Evolutionary conservation across 2,113 vertebrate species (phyloP).

Genomic region (Mellivora capensis): DNA sequence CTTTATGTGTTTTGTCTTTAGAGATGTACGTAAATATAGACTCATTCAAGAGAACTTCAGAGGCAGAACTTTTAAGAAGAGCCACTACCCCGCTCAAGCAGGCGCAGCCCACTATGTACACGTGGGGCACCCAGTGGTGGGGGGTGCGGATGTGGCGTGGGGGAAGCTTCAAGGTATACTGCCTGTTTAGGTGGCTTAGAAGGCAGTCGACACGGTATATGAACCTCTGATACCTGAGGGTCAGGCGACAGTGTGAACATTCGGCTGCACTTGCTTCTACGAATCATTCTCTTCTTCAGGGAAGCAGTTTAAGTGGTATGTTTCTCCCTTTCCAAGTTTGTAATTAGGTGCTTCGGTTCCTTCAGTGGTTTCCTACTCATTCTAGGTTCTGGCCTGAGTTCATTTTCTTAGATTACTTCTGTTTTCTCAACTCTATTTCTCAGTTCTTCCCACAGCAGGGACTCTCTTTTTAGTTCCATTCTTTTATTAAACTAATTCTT

Average conservation of each 20-base stretch:
- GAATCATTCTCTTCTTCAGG: background rate
- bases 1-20: background rate
- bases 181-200: background rate
- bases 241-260: background rate
- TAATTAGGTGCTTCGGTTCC: background rate
- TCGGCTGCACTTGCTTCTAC: background rate
- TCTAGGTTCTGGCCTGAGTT: background rate
- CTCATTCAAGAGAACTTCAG: background rate
- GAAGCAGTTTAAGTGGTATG: background rate
- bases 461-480: background rate
- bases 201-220: background rate
- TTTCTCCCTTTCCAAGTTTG: background rate
- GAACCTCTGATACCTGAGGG: background rate
- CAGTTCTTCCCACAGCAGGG: background rate
- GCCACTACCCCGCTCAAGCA: background rate
- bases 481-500: conserved; percentile 31
- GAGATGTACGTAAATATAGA: background rate
- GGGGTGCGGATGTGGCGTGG: background rate
- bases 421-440: background rate
- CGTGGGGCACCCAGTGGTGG: background rate
- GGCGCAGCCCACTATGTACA: background rate
- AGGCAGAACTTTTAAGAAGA: background rate
- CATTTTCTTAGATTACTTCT: background rate
- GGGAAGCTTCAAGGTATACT: background rate
- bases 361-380: background rate